Conservation (phyloP, 2,888 invertebrate genomes). For the Chymomyza caudatula region DNA sequence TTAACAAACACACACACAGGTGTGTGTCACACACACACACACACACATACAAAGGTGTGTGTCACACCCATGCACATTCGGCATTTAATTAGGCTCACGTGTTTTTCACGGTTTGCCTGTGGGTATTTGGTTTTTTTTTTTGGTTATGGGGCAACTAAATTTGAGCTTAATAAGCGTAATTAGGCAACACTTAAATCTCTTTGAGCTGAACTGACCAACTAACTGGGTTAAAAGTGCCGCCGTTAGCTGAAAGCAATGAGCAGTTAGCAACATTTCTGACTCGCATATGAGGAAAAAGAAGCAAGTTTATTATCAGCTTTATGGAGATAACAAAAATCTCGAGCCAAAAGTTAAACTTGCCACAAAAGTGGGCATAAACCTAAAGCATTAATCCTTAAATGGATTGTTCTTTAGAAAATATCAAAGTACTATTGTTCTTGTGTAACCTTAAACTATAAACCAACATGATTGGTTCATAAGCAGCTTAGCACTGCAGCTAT, state of each 20-base stretch:
- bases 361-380: not conserved
- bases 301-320: not conserved
- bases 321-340: not conserved
- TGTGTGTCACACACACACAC: too few relatives aligned
- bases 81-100: not conserved
- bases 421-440: not conserved
- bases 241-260: not conserved
- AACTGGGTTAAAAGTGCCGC: not conserved
- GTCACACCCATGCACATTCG: not conserved
- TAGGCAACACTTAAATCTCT: not conserved
- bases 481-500: not conserved
- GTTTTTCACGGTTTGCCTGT: not conserved
- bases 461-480: not conserved
- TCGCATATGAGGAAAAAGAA: not conserved
- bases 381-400: not conserved
- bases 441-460: not conserved
- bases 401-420: not conserved
- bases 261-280: not conserved
- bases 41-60: too few relatives aligned
- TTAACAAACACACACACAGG: not conserved
- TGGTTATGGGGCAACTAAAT: not conserved
- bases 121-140: too few relatives aligned
- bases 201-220: not conserved
- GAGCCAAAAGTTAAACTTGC: not conserved
- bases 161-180: not conserved